Conservation (phyloP, 2,797 vertebrate species). For the Channallabes apus region DNA sequence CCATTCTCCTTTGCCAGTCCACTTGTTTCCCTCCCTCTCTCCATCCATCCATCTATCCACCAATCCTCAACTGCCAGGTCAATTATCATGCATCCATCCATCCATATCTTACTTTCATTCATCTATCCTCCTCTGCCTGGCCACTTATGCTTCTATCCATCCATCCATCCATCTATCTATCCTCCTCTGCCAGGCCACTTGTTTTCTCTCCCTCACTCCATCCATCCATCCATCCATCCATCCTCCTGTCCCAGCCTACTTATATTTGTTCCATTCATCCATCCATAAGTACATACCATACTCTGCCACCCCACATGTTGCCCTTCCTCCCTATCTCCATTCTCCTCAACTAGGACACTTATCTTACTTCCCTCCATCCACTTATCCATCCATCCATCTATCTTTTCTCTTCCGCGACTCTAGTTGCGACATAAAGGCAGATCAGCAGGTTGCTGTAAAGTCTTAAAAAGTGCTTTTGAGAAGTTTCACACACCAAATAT, state of each 20-base stretch:
- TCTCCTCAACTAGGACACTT: background rate
- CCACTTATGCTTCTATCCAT: no score
- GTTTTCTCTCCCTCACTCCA: no score
- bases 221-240: no score
- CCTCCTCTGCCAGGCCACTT: no score
- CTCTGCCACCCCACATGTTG: no score
- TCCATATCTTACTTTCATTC: background rate
- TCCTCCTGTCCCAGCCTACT: no score
- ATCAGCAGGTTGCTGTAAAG: background rate
- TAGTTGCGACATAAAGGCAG: background rate
- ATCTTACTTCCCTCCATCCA: background rate
- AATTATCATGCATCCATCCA: background rate
- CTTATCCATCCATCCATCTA: background rate
- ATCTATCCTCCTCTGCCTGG: no score
- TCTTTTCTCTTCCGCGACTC: background rate
- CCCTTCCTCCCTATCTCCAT: background rate
- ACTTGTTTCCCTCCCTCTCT: no score
- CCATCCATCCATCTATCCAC: no score
- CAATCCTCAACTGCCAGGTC: no score
- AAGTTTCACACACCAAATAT: background rate
- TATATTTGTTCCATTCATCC: no score
- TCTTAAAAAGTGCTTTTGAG: background rate
- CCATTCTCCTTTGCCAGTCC: background rate
- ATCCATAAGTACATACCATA: background rate
- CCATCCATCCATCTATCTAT: no score